Base-by-base conservation (phyloP, 2,797 vertebrate species). In the Intellagama lesueurii region DNA sequence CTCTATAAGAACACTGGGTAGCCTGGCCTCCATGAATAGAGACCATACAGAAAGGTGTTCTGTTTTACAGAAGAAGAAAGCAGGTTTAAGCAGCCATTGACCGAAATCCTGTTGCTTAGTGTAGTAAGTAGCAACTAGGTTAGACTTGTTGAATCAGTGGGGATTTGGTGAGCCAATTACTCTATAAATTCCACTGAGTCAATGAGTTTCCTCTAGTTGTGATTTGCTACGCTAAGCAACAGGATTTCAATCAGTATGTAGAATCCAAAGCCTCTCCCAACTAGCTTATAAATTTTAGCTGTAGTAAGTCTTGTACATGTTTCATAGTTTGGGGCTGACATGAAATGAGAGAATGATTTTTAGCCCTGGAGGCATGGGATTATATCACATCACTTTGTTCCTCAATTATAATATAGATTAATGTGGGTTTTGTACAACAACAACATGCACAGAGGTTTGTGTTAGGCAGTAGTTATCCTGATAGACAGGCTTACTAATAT, bases 391-490 rank as follows among this genome's bases (percentile, higher is more conserved):
- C 22, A 73, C 28, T 7, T 85, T 68, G 24, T 70, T 88, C 56
- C 30, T 86, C 87, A 90, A 40, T 83, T 79, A 76, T n/a, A 49
- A 75, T 72, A 80, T 32, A 56, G 83, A 83, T 88, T 86, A 80
- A 89, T 86, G 49, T 86, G 83, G 87, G 88, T 88, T 82, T 79
- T 82, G 49, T 85, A 88, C 19, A 79, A 19, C 70, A 83, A 83
- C n/a, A 40, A 40, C 40, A 40, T 40, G 40, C 40, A 32, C 28
- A 47, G 24, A 79, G 78, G 17, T 64, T 68, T 47, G 56, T 86
- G 78, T 86, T 86, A 64, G 44, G 49, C 6, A n/a, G 77, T 79
- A 84, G 52, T 82, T 83, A 47, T 90, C 83, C 76, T 40, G 40
- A 68, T 52, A 81, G 49, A 64, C 64, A 90, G 73, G 52, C 81